Base-by-base conservation (phyloP, 2,888 invertebrate genomes). In the Agrochola lychnidis region DNA sequence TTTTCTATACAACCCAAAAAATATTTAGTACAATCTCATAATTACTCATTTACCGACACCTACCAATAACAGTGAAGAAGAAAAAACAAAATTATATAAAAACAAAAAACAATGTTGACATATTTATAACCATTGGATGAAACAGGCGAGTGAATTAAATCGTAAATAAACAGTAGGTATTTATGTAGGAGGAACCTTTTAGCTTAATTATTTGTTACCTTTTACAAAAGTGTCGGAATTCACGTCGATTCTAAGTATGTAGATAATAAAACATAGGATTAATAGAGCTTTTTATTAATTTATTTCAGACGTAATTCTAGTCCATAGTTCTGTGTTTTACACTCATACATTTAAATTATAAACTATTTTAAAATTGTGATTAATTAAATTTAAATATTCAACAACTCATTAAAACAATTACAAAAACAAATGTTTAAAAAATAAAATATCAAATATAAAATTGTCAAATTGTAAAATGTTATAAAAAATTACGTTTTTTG, bases 101-200 rank as follows among this genome's bases (percentile, higher is more conserved):
- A 79, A 67, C 30, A 78, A 64, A 78, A 40, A 51, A 56, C 30
- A 67, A 53, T 19, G 45, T 63, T 63, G 70, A 72, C 45, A 75
- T 82, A 75, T 82, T 82, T 82, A 82, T 70, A 56, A 67, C 72
- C 30, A 67, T 75, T 67, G 57, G 22, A 59, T 61, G n/a, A 71
- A 72, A 73, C 25, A 19, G 56, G 22, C 22, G 59, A 62, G 73
- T 70, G 42, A 82, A 82, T 70, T 45, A 73, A 73, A 53, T 48
- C 73, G 70, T 70, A 67, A 78, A 82, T 78, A 78, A 63, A 64
- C 9, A 14, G n/a, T n/a, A n/a, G 14, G 22, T 71, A 81, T 81
- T 80, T 81, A 72, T 81, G 70, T 51, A 62, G 2, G 2, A 42
- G 22, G 36, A 73, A 70, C 70, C 82, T 82, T 82, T 81, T 68